Evolutionary conservation across 2,797 vertebrate species (phyloP), one percentile per base, ranked within the genome.

Genomic region (Artibeus jamaicensis): DNA sequence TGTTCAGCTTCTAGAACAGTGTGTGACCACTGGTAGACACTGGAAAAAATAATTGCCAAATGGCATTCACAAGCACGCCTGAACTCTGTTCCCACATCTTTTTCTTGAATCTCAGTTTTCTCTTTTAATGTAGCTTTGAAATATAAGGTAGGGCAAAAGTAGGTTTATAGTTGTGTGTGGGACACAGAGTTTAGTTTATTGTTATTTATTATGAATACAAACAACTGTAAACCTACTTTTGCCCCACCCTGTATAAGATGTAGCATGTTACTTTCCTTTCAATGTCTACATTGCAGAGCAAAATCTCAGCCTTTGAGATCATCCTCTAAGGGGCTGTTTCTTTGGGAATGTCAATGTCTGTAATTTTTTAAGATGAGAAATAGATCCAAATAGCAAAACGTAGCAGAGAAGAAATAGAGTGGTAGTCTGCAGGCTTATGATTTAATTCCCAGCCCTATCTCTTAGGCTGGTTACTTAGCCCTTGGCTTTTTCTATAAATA

Each of bases 111-210:
- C 26, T 86, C 53, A 46, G 39, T 59, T 96, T 91, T 85, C 55
- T 91, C 90, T 94, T 94, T 96, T 86, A 94, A 89, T 78, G 74
- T 62, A n/a, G 24, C 71, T 94, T 97, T 96, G 96, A 95, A 93
- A 95, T 87, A 55, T 34, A 39, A 15, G 50, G 22, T 55, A n/a
- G 34, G 22, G n/a, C n/a, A 79, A 79, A 55, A 79, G 22, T 55
- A 55, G 50, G n/a, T 55, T 79, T 55, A 55, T 50, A 79, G 22
- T 79, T 79, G 50, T 26, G 37, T 55, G 21, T 34, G 22, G 24
- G 55, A 37, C 74, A 37, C 74, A 77, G 46, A 53, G n/a, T 55
- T 78, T 53, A 78, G 37, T 78, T n/a, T 78, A 55, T 7, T 78
- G 37, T 53, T 77, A 53, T 53, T 53, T 78, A 53, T 78, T 78